Evolutionary conservation across 2,888 invertebrate genomes (phyloP).

Genomic region (Zelleria hepariella): DNA sequence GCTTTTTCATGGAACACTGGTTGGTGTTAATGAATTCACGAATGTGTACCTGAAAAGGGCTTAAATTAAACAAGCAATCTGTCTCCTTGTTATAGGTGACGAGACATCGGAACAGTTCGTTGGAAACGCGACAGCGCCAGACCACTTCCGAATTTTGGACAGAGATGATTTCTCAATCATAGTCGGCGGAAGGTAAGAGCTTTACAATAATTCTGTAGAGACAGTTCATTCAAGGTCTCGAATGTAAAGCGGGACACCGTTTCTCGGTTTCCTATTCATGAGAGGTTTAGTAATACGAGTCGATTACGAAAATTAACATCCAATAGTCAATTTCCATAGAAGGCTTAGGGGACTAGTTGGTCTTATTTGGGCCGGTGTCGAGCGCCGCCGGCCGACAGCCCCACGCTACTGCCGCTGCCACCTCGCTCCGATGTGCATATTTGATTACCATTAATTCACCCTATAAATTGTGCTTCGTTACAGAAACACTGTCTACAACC

Average conservation of each 20-base stretch:
- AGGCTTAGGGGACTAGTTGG: slow-evolving; percentile 14
- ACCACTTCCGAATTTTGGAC: slow-evolving; percentile 92
- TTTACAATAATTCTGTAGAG: background rate
- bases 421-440: slow-evolving; percentile 18
- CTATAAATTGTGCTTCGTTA: slow-evolving; percentile 33
- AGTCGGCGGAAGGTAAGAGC: slow-evolving; percentile 87
- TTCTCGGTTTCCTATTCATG: background rate
- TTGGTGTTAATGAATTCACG: background rate
- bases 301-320: slow-evolving; percentile 19
- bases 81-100: slow-evolving; percentile 74
- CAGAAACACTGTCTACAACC: slow-evolving; percentile 92
- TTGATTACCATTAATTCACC: slow-evolving; percentile 15
- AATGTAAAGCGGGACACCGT: background rate
- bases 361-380: slow-evolving; percentile 20
- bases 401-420: slow-evolving; percentile 10
- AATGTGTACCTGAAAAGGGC: background rate
- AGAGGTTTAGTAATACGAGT: slow-evolving; percentile 10
- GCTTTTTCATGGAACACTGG: background rate
- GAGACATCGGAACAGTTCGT: slow-evolving; percentile 81
- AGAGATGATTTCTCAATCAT: slow-evolving; percentile 88
- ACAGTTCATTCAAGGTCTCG: background rate
- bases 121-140: slow-evolving; percentile 84
- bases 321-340: slow-evolving; percentile 19
- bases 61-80: background rate
- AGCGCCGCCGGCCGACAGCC: slow-evolving; percentile 5